These are phyloP conservation scores for Willisornis vidua DNA, from an alignment of 2,113 vertebrate species.

Conservation along the genomic window DNA sequence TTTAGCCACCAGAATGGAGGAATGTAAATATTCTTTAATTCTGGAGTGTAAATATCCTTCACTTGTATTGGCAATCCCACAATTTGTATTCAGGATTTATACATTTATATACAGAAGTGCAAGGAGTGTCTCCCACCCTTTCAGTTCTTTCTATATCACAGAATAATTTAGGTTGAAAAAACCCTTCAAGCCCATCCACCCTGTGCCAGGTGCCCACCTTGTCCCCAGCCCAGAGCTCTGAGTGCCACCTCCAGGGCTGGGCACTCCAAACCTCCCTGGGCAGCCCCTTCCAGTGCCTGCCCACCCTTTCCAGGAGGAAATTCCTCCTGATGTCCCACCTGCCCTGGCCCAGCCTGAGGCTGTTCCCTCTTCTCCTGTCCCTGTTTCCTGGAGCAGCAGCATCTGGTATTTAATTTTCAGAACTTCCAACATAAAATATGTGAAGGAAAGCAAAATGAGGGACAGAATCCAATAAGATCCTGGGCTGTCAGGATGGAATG, in stretches of 20 bases:
- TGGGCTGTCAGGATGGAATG: not conserved
- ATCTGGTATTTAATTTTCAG: fast-evolving
- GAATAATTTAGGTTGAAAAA: not conserved
- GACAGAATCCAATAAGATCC: not conserved
- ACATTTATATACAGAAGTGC: fast-evolving
- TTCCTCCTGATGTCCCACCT: not conserved
- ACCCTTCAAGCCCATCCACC: not conserved
- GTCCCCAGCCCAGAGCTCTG: not conserved
- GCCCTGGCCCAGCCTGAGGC: not conserved
- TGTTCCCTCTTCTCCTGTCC: not conserved
- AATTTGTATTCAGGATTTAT: fast-evolving
- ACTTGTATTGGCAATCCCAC: not conserved
- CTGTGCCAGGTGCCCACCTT: not conserved
- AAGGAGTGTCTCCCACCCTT: not conserved
- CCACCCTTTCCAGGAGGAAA: not conserved
- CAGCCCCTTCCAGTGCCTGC: not conserved
- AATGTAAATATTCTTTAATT: not conserved
- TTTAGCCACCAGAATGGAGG: not conserved
- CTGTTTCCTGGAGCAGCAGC: not conserved
- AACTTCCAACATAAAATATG: not conserved
- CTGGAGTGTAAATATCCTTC: not conserved
- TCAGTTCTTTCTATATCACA: not conserved
- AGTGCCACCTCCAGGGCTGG: not conserved
- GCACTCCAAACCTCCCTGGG: not conserved
- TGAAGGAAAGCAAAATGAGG: not conserved